These are phyloP conservation scores for Candidula unifasciata DNA, from an alignment of 2,888 invertebrate species.

Conservation along the genomic window DNA sequence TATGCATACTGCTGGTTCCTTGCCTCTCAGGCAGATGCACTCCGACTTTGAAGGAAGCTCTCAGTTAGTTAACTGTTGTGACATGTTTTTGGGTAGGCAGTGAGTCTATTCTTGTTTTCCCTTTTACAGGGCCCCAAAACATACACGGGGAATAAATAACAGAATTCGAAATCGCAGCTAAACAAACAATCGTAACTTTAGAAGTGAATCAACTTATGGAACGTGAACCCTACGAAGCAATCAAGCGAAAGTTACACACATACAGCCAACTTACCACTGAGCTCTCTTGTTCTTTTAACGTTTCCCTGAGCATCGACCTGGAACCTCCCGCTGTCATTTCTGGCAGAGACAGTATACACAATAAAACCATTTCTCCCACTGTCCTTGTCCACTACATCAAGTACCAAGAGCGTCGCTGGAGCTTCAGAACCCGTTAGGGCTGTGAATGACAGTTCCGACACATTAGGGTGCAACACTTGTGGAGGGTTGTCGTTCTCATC, in stretches of 20 bases:
- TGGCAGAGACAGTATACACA: constrained; percentile 58
- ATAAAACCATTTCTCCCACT: constrained; percentile 62
- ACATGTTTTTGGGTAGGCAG: no score
- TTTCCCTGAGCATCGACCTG: constrained; percentile 61
- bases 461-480: constrained; percentile 64
- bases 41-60: no score
- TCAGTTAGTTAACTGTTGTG: no score
- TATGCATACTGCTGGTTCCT: no score
- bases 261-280: constrained; percentile 16
- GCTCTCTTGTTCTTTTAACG: constrained; percentile 50
- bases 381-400: constrained; percentile 62
- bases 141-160: no score
- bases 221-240: no score
- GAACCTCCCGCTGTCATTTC: constrained; percentile 57
- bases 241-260: not conserved
- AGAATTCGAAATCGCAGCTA: no score
- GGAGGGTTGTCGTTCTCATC: constrained; percentile 70
- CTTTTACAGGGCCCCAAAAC: no score
- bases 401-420: constrained; percentile 57
- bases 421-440: constrained; percentile 58
- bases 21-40: no score
- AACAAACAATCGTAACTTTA: no score
- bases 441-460: constrained; percentile 62
- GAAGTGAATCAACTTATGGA: no score
- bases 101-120: no score